phyloP scores from a whole-genome alignment of 2,113 vertebrate genomes.

The Oxygymnocypris stewartii region DNA sequence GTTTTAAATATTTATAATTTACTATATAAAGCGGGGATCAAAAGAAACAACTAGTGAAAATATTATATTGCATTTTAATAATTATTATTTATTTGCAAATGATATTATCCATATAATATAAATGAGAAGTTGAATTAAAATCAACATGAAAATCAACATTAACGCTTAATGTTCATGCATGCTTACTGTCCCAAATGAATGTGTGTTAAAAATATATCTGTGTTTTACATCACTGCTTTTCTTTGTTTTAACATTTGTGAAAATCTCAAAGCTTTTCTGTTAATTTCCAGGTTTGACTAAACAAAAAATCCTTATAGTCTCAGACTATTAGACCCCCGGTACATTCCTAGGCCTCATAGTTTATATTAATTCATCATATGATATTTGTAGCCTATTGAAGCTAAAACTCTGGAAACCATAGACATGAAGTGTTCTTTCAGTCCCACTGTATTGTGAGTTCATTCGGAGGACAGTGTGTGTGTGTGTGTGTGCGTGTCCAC shows the following conservation, averaged over 20 bases:
- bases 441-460: conserved; percentile 82
- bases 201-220: not conserved
- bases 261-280: not conserved
- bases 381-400: conserved; percentile 32
- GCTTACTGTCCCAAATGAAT: not conserved
- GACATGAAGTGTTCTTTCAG: conserved; percentile 85
- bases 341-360: not conserved
- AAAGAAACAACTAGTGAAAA: not conserved
- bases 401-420: conserved; percentile 70
- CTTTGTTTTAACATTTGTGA: not conserved
- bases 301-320: not conserved
- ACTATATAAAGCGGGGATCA: not conserved
- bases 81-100: not conserved
- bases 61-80: not conserved
- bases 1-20: not conserved
- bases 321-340: not conserved
- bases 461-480: conserved; percentile 82
- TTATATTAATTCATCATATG: not conserved
- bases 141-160: no score
- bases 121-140: not conserved
- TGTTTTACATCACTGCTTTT: not conserved
- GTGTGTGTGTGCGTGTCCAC: conserved; percentile 72
- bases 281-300: not conserved
- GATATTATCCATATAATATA: not conserved
- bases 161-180: not conserved